These are phyloP conservation scores for Imbricaverruca yamaguchii DNA, from an alignment of 2,888 invertebrate species.

Conservation along the genomic window DNA sequence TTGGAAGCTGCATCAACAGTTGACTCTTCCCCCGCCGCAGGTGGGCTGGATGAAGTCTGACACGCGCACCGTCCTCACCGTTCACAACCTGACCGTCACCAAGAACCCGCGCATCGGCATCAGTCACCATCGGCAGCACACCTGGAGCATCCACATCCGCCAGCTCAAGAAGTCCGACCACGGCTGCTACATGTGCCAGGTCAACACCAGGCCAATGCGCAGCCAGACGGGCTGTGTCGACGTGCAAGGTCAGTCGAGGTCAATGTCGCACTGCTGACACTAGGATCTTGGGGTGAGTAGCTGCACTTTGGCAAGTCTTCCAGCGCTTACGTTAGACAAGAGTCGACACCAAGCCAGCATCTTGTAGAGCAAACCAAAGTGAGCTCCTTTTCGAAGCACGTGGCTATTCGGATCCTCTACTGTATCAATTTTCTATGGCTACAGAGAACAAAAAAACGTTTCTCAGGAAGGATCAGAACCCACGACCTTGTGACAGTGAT, in stretches of 20 bases:
- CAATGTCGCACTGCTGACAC: too few species aligned
- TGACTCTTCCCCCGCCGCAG: constrained; percentile 45
- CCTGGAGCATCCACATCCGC: constrained; percentile 77
- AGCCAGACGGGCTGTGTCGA: constrained; percentile 80
- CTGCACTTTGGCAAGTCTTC: too few species aligned
- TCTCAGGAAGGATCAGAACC: too few species aligned
- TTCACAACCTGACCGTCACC: constrained; percentile 74
- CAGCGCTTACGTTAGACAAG: too few species aligned
- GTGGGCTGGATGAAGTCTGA: constrained; percentile 84
- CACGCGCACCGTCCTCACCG: constrained; percentile 79
- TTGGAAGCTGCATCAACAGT: too few species aligned
- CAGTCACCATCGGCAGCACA: constrained; percentile 68
- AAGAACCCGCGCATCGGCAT: constrained; percentile 76
- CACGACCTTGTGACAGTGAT: too few species aligned
- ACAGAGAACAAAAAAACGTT: neutral
- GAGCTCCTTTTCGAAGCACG: too few species aligned
- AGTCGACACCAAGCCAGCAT: neutral
- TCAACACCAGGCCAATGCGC: constrained; percentile 79
- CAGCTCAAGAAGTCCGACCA: constrained; percentile 72
- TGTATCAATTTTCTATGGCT: neutral
- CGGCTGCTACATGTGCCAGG: constrained; percentile 88
- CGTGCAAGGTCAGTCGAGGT: constrained; percentile 62
- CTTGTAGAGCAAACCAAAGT: too few species aligned
- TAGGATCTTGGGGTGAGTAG: too few species aligned
- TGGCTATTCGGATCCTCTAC: too few species aligned